Evolutionary conservation across 2,797 vertebrate genomes (phyloP).

Genomic region (Carapus acus): DNA sequence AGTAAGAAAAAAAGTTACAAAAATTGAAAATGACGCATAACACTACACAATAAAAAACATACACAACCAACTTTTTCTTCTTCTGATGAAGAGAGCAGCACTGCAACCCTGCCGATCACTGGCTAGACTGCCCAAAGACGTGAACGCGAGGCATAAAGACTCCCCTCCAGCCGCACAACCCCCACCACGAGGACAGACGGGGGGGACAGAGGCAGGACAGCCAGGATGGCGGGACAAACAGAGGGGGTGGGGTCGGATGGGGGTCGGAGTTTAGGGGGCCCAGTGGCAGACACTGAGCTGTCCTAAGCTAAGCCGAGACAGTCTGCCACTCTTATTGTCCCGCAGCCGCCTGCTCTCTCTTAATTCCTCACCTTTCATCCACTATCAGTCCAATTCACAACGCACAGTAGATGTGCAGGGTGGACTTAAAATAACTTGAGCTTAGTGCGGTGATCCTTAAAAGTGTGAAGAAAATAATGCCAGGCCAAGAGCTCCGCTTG

Average conservation of each 20-base stretch:
- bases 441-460: too few species aligned
- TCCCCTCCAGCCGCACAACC: conserved; percentile 29
- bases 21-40: too few species aligned
- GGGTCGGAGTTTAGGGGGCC: conserved; percentile 31
- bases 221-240: conserved; percentile 52
- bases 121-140: conserved; percentile 39
- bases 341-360: conserved; percentile 50
- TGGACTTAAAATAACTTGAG: too few species aligned
- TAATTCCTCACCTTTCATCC: conserved; percentile 50
- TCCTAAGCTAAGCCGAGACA: conserved; percentile 63
- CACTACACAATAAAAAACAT: too few species aligned
- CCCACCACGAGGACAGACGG: conserved; percentile 16
- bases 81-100: conserved; percentile 20
- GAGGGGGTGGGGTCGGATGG: conserved; percentile 38
- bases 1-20: too few species aligned
- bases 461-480: too few species aligned
- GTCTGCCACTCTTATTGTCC: conserved; percentile 62
- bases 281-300: conserved; percentile 63
- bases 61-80: conserved; percentile 21
- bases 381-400: too few species aligned
- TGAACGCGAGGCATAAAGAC: conserved; percentile 52
- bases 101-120: conserved; percentile 25
- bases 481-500: too few species aligned
- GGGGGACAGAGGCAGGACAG: conserved; percentile 40
- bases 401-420: too few species aligned